Evolutionary conservation across 2,888 invertebrate genomes (phyloP).

Genomic region (Nomada fucata): DNA sequence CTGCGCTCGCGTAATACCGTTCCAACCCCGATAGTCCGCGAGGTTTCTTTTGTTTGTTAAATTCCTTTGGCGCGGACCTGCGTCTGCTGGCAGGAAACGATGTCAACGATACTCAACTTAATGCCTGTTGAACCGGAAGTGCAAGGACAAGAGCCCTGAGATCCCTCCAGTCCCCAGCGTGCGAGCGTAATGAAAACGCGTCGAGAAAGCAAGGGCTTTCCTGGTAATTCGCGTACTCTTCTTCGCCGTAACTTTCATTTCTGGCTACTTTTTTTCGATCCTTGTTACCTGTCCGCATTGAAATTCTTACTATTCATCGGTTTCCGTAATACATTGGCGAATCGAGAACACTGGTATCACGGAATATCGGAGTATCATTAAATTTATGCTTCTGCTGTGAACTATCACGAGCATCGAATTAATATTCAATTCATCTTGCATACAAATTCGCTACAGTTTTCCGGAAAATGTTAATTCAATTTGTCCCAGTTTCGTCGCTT

Average conservation of each 20-base stretch:
- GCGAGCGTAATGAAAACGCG: conserved; percentile 77
- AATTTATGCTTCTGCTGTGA: too few relatives aligned
- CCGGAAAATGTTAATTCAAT: too few relatives aligned
- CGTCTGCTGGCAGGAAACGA: conserved; percentile 72
- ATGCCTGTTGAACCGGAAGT: conserved; percentile 77
- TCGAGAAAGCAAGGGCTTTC: conserved; percentile 48
- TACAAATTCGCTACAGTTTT: too few relatives aligned
- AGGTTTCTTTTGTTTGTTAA: conserved; percentile 65
- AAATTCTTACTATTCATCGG: neutral
- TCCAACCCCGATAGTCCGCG: conserved; percentile 6
- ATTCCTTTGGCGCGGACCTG: conserved; percentile 52
- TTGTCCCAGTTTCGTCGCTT: too few relatives aligned
- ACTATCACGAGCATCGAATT: too few relatives aligned
- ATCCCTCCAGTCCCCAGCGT: conserved; percentile 50
- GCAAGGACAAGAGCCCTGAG: conserved; percentile 66
- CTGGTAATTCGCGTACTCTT: conserved; percentile 59
- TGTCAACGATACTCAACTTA: conserved; percentile 81
- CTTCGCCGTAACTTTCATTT: conserved; percentile 20
- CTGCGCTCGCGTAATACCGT: neutral
- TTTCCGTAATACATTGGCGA: neutral
- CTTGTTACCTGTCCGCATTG: neutral
- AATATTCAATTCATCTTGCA: too few relatives aligned
- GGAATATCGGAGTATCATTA: too few relatives aligned
- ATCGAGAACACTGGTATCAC: too few relatives aligned
- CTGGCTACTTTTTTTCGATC: neutral